Evolutionary conservation across 2,888 invertebrate species (phyloP), one percentile per base, ranked within the genome.

Genomic region (Eretmocerus hayati): DNA sequence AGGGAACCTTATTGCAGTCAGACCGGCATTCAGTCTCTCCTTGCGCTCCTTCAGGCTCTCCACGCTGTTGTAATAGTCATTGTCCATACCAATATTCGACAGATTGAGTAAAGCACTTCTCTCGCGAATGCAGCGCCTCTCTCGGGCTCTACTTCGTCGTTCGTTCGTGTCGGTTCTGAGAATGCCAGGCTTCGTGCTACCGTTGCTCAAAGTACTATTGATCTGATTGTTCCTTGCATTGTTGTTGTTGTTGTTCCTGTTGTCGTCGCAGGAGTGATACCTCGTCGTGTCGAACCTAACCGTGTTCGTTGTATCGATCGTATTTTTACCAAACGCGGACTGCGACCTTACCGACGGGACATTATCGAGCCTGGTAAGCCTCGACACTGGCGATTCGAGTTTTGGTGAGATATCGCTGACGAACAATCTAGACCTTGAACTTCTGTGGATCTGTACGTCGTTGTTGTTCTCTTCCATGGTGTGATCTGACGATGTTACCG

Each of bases 131-230:
- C 50, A 55, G 8, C 65, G 58, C 21, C 69, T 61, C 54, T 70
- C 70, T 3, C 69, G 57, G 1, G 69, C 65, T 2, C 70, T 56
- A 39, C 69, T 69, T 22, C 68, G 58, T 9, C 70, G 59, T 43
- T 69, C 69, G 15, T 50, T 58, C 3, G 46, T 33, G 5, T 60
- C 55, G 42, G 60, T 55, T 11, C 57, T 53, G 21, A 54, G 52
- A 19, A 47, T 54, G 18, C 11, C 11, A 11, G 8, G 8, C 26
- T 15, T 46, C 22, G 32, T 48, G 30, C 35, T 49, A 2, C 31
- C 36, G 4, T 42, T 26, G 26, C 38, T 46, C 26, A 40, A 51
- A 15, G 47, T 59, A 21, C 43, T 56, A 3, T 57, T 52, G 19
- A 53, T 52, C 21, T 48, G 55, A 11, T 42, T 53, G 35, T 54